phyloP scores from a whole-genome alignment of 2,113 vertebrate genomes.

The Heterotilapia buettikoferi region DNA sequence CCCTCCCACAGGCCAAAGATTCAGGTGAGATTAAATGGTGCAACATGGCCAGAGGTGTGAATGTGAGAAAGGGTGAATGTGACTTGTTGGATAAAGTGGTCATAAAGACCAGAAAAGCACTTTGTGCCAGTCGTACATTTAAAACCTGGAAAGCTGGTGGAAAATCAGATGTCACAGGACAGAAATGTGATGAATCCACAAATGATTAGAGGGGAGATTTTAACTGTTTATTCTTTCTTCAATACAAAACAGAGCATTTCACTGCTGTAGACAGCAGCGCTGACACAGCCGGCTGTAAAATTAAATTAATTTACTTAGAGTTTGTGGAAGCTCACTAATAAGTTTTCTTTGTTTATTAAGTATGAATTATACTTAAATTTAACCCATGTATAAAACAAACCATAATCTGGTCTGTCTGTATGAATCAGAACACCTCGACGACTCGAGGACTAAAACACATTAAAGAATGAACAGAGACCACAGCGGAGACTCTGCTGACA shows the following conservation, averaged over 20 bases:
- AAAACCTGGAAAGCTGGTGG: not conserved
- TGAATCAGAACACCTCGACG: not conserved
- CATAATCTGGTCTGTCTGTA: not conserved
- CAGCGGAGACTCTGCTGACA: not conserved
- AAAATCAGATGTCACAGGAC: not conserved
- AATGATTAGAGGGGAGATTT: not conserved
- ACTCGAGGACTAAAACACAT: not conserved
- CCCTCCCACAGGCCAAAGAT: not conserved
- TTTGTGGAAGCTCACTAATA: not conserved
- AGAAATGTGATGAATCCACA: not conserved
- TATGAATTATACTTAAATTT: not conserved
- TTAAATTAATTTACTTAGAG: not conserved
- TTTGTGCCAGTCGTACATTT: not conserved
- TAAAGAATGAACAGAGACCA: not conserved
- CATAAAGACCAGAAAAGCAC: not conserved
- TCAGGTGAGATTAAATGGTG: not conserved
- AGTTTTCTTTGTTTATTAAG: fast-evolving
- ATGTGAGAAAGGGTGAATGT: not conserved
- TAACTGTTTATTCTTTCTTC: fast-evolving
- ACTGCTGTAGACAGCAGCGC: not conserved
- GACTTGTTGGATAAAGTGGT: not conserved
- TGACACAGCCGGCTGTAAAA: not conserved
- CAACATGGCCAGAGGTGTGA: not conserved
- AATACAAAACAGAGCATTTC: not conserved
- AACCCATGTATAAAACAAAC: not conserved